Conservation (phyloP, 2,888 invertebrate genomes). For the Andricus curvator region DNA sequence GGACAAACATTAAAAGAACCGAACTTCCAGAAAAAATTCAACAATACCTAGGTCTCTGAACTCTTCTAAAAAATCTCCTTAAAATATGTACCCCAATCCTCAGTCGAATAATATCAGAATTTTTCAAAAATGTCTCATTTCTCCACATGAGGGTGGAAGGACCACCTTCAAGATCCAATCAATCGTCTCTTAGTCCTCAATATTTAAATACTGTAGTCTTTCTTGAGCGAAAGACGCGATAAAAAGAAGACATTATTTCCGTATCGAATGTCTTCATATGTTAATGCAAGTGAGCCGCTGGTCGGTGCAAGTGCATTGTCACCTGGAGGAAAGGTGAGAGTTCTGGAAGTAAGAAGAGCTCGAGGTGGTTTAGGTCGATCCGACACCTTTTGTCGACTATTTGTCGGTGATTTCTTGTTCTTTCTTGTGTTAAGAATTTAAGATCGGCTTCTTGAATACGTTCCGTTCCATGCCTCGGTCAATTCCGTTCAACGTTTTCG, state of each 20-base stretch:
- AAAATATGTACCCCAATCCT: constrained; percentile 4
- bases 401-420: constrained; percentile 31
- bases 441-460: constrained; percentile 44
- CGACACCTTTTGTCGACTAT: constrained; percentile 21
- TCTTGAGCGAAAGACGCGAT: background rate
- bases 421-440: constrained; percentile 15
- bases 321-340: constrained; percentile 27
- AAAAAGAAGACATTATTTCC: constrained; percentile 34
- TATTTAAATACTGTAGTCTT: background rate
- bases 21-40: too few relatives aligned
- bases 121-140: constrained; percentile 22
- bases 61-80: background rate
- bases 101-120: background rate
- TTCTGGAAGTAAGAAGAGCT: constrained; percentile 11
- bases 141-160: background rate
- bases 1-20: too few relatives aligned
- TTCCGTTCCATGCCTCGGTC: constrained; percentile 44
- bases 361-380: constrained; percentile 17
- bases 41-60: background rate
- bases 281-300: constrained; percentile 21
- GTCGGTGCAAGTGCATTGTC: constrained; percentile 41
- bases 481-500: constrained; percentile 58
- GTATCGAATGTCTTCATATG: constrained; percentile 42
- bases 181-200: background rate
- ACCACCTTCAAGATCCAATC: constrained; percentile 23